Evolutionary conservation across 1,140 invertebrate genomes (phyloP), one percentile per base, ranked within the genome.

Genomic region (Berghia stephanieae): DNA sequence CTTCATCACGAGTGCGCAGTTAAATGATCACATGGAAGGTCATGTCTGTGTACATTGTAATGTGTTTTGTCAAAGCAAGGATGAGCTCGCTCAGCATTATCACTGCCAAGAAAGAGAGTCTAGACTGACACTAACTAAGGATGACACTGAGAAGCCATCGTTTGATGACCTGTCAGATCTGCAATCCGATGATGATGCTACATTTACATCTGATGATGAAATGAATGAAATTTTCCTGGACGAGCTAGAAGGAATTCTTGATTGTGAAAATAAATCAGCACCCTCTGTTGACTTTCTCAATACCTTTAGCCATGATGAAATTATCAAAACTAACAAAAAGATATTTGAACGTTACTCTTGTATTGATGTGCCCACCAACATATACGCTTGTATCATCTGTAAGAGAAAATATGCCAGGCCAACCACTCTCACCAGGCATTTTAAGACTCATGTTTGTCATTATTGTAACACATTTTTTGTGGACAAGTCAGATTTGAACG

Each of bases 41-140:
- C 74, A 76, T 68, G 36, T 76, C 52, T 76, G 74, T 68, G 74
- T 67, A 49, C 68, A 68, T 34, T 76, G 74, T 27, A 76, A 76
- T 43, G 68, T 67, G 34, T 76, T 76, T 49, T 76, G 44, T 49
- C 21, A 13, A 36, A 43, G 42, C 42, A 76, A 46, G 52, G 74
- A 68, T 36, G 52, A 76, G 24, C 52, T 76, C 4, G 27, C 42
- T 8, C 16, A 31, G 18, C 74, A 76, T 38, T 67, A 68, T 24
- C 24, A 40, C 24, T 34, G 63, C 1, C 74, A 76, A n/a, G 63
- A 44, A 13, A 76, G 44, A 52, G 16, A 68, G 8, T 43, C 68
- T 2, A 10, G 67, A 21, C 46, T 27, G 24, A 36, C 46, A 76
- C 67, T 76, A 36, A 68, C 67, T 44, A 68, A 8, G 2, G 74